Evolutionary conservation across 2,888 invertebrate species (phyloP), one percentile per base, ranked within the genome.

Genomic region (Platerodrilus igneus): DNA sequence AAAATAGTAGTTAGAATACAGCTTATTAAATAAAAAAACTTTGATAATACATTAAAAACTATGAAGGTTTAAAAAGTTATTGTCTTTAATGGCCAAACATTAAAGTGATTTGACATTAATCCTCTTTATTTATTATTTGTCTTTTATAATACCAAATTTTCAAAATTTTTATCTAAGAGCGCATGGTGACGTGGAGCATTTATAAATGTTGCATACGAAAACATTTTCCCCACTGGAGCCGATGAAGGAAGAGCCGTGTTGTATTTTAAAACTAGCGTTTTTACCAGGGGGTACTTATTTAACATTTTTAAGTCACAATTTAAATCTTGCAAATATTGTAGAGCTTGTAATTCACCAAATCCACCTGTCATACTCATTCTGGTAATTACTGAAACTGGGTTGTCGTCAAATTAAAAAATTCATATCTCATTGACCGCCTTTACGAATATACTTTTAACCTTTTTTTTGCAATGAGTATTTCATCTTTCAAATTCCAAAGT

Each of bases 191-290:
- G 18, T n/a, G 44, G 47, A 14, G 25, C 10, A 11, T 47, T 47
- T 7, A 45, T 41, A 25, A 47, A 21, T 14, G 41, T 39, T 9
- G 35, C 39, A 37, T 31, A 45, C 1, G 47, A 37, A 41, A 50
- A 46, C 23, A 48, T 15, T 16, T 22, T 23, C n/a, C 27, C 42
- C n/a, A 43, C 46, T 8, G 49, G 42, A 6, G 49, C 49, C 8
- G 47, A 49, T 10, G 44, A 48, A n/a, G 44, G 44, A 16, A 49
- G 19, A 9, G 38, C 25, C 3, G 41, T 45, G 40, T 47, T 51
- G 31, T 41, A 47, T 42, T 49, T 45, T 6, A 50, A 15, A 32
- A 47, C 49, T 8, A 47, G 7, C 31, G 42, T 37, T 41, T 42
- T 47, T 20, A 49, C 30, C 8, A 27, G 9, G 7, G 33, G 37